A percentile compares a stretch with the other conserved stretches of the same genome.
Evolutionary conservation across 2,888 invertebrate species (phyloP).

Genomic region (Apodemia mormo): DNA sequence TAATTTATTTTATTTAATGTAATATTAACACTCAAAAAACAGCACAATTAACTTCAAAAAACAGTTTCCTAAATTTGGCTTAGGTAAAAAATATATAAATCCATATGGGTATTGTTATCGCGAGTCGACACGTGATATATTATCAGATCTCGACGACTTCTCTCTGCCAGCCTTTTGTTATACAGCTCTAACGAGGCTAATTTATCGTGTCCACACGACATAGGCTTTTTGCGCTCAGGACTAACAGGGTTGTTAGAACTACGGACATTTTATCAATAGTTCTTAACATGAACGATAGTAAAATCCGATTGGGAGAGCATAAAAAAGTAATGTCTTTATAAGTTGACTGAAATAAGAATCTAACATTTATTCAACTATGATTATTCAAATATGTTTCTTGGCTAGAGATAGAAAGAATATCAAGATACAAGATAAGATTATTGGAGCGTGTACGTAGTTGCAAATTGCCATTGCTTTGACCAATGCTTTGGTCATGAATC

Average conservation of each 20-base stretch:
- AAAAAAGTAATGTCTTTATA: neutral
- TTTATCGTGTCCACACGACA: slow-evolving; percentile 52
- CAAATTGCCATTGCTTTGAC: neutral
- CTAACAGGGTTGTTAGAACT: slow-evolving; percentile 15
- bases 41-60: neutral
- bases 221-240: slow-evolving; percentile 35
- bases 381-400: neutral
- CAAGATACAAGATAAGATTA: neutral
- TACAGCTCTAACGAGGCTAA: slow-evolving; percentile 66
- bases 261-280: slow-evolving; percentile 13
- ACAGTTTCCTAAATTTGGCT: slow-evolving; percentile 45
- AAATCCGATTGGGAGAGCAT: neutral
- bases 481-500: neutral
- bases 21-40: neutral
- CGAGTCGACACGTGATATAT: slow-evolving; percentile 51
- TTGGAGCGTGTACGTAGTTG: neutral
- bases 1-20: no score
- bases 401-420: neutral
- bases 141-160: slow-evolving; percentile 59
- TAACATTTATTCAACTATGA: neutral
- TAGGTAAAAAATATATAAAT: slow-evolving; percentile 50
- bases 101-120: slow-evolving; percentile 56
- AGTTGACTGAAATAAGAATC: neutral
- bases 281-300: neutral
- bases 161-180: slow-evolving; percentile 55